phyloP scores from a whole-genome alignment of 2,797 vertebrate species.

The Sebastes diaconus region DNA sequence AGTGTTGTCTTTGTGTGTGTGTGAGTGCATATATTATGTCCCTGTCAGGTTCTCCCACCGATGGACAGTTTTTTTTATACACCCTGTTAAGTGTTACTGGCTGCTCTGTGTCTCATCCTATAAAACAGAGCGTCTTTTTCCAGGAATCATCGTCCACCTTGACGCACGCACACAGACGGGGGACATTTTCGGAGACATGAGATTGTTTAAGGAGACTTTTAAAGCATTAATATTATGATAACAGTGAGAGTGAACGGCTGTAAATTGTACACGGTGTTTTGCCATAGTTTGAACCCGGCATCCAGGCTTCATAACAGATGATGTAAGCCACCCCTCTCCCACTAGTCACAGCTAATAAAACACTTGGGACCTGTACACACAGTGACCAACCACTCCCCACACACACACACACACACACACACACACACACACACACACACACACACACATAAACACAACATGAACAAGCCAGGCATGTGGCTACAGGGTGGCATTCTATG shows the following conservation, averaged over 20 bases:
- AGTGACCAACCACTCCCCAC: conserved; percentile 29
- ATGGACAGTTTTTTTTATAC: conserved; percentile 44
- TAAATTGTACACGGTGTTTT: conserved; percentile 55
- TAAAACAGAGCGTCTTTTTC: conserved; percentile 45
- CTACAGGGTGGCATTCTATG: conserved; percentile 32
- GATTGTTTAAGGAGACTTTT: conserved; percentile 46
- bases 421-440: not conserved
- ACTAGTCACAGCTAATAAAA: conserved; percentile 61
- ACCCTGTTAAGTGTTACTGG: conserved; percentile 32
- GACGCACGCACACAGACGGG: not conserved
- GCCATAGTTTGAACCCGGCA: conserved; percentile 21
- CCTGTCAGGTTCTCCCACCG: conserved; percentile 42
- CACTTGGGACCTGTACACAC: conserved; percentile 27
- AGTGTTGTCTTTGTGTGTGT: conserved; percentile 70
- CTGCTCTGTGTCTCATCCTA: conserved; percentile 51
- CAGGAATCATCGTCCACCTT: conserved; percentile 10
- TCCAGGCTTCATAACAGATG: conserved; percentile 60
- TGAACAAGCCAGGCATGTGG: conserved; percentile 28
- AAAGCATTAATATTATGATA: conserved; percentile 58
- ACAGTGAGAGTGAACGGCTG: conserved; percentile 18
- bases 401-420: conserved; percentile 4
- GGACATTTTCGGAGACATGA: conserved; percentile 14
- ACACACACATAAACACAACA: not conserved
- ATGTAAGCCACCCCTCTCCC: conserved; percentile 54
- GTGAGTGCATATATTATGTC: conserved; percentile 38